Evolutionary conservation across 1,140 invertebrate species (phyloP).

Genomic region (Drosophila funebris): DNA sequence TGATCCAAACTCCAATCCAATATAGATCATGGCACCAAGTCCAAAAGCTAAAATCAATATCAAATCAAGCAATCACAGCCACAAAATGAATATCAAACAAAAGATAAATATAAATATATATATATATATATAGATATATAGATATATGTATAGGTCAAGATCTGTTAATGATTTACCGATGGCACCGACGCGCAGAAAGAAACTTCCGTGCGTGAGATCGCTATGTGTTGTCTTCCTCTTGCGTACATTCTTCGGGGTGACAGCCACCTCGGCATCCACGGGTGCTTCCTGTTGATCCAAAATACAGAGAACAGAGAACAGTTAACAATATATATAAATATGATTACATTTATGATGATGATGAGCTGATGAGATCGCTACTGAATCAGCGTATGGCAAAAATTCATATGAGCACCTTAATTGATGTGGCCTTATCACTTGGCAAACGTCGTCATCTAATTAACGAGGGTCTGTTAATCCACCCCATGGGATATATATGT

Average conservation of each 20-base stretch:
- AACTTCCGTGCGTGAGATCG: constrained; percentile 96
- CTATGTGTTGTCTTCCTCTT: constrained; percentile 96
- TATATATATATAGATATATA: not conserved
- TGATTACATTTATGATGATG: not conserved
- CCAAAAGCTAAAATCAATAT: constrained; percentile 92
- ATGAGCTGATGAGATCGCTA: constrained; percentile 7
- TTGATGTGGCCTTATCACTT: constrained; percentile 55
- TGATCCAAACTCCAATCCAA: constrained; percentile 96
- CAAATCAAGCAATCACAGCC: not conserved
- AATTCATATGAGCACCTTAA: constrained; percentile 45
- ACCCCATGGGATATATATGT: not conserved
- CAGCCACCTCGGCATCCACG: constrained; percentile 88
- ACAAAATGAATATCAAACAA: no score
- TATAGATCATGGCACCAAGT: constrained; percentile 98
- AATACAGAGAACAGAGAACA: not conserved
- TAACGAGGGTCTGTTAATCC: constrained; percentile 42
- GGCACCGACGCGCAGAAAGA: constrained; percentile 97
- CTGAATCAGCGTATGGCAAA: not conserved
- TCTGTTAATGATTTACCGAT: constrained; percentile 89
- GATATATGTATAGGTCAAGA: no score
- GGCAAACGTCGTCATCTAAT: constrained; percentile 36
- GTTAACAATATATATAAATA: not conserved
- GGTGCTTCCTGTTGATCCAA: constrained; percentile 83
- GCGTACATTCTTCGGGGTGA: constrained; percentile 87
- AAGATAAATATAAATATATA: constrained; percentile 1